Evolutionary conservation across 2,113 vertebrate genomes (phyloP).

Genomic region (Thryonomys swinderianus): DNA sequence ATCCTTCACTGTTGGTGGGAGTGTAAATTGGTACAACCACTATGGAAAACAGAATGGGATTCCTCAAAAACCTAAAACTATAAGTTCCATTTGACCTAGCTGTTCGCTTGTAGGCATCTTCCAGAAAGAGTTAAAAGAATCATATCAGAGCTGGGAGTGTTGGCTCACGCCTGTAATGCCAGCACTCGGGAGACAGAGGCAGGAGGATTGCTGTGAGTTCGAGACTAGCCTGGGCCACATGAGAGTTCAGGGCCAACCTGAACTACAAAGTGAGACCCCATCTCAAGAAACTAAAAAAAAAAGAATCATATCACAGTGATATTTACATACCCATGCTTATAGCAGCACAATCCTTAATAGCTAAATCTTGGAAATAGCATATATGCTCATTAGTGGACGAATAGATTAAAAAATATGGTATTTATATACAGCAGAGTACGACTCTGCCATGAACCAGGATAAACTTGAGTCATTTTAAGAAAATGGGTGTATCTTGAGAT

Average conservation of each 20-base stretch:
- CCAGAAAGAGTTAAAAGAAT: neutral
- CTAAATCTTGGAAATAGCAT: neutral
- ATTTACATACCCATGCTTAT: neutral
- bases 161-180: no score
- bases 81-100: neutral
- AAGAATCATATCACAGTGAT: neutral
- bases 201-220: no score
- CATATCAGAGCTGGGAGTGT: no score
- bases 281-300: neutral
- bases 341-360: neutral
- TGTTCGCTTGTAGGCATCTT: neutral
- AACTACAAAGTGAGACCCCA: no score
- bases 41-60: neutral
- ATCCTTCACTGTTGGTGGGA: neutral
- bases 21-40: neutral
- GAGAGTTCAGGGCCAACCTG: no score
- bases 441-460: neutral
- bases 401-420: neutral
- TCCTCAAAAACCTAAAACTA: neutral
- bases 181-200: no score
- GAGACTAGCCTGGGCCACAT: no score
- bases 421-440: no score
- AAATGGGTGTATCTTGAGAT: neutral
- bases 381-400: neutral
- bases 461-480: neutral